A percentile compares a stretch with the other conserved stretches of the same genome.
phyloP scores from a whole-genome alignment of 2,888 invertebrate species.

The Endomychus coccineus region DNA sequence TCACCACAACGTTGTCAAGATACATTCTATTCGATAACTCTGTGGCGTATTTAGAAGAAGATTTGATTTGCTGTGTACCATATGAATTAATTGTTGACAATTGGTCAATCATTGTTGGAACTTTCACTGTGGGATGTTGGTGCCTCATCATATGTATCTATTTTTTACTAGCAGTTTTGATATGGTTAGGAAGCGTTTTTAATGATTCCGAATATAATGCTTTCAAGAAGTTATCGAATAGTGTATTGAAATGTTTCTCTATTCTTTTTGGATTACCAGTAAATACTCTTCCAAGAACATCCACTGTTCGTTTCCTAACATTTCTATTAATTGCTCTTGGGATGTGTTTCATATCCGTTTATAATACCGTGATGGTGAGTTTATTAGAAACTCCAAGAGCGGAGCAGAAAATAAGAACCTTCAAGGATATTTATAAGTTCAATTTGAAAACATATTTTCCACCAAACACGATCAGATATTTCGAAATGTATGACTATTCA shows the following conservation, averaged over 20 bases:
- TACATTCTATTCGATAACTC: neutral
- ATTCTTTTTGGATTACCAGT: neutral
- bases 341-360: neutral
- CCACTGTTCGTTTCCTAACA: neutral
- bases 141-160: neutral
- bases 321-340: neutral
- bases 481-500: neutral
- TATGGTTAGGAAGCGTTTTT: neutral
- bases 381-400: neutral
- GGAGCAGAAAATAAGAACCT: neutral
- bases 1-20: neutral
- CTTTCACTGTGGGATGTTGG: neutral
- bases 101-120: neutral
- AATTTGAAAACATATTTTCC: constrained; percentile 1
- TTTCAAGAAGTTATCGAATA: neutral
- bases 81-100: neutral
- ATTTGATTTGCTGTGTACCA: neutral
- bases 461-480: neutral
- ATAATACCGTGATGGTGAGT: neutral
- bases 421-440: neutral
- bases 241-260: neutral
- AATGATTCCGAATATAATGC: neutral
- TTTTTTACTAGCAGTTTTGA: neutral
- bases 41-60: neutral
- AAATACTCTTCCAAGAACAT: neutral